A percentile compares a stretch with the other conserved stretches of the same genome.
Evolutionary conservation across 2,797 vertebrate species (phyloP).

Genomic region (Artibeus jamaicensis): DNA sequence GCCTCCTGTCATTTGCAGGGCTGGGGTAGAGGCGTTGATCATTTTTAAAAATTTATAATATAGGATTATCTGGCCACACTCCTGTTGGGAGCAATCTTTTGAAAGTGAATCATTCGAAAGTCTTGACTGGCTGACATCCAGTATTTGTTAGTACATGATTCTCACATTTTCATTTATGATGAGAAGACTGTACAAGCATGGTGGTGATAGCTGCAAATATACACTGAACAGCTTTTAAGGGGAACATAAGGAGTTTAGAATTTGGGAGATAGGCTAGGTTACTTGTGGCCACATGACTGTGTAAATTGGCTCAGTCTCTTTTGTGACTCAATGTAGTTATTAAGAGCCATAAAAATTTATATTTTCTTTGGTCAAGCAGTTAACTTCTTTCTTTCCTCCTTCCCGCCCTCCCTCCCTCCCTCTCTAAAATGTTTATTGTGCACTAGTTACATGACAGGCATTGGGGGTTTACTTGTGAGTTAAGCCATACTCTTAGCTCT

Average conservation of each 20-base stretch:
- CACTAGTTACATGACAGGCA: not conserved
- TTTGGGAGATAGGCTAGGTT: conserved; percentile 52
- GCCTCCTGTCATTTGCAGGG: conserved; percentile 43
- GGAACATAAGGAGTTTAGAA: conserved; percentile 56
- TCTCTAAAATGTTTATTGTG: not conserved
- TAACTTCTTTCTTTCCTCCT: not conserved
- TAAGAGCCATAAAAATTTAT: conserved; percentile 48
- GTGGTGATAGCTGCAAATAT: conserved; percentile 59
- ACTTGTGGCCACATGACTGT: conserved; percentile 58
- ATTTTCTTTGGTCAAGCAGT: conserved; percentile 22
- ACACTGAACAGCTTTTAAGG: conserved; percentile 64
- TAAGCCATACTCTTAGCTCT: conserved; percentile 5
- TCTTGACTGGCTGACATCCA: conserved; percentile 60
- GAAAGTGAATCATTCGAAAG: conserved; percentile 48
- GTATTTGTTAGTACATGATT: conserved; percentile 68
- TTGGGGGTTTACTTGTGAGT: conserved; percentile 27
- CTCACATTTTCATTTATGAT: conserved; percentile 67
- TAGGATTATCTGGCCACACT: conserved; percentile 40
- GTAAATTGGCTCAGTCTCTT: conserved; percentile 49
- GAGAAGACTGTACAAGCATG: conserved; percentile 63
- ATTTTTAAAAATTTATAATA: conserved; percentile 13
- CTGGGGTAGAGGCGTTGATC: not conserved
- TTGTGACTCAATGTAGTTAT: conserved; percentile 45
- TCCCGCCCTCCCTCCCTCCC: not conserved
- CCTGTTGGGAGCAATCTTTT: conserved; percentile 33